These are phyloP conservation scores for Timema podura DNA, from an alignment of 2,888 invertebrate genomes.

Conservation along the genomic window DNA sequence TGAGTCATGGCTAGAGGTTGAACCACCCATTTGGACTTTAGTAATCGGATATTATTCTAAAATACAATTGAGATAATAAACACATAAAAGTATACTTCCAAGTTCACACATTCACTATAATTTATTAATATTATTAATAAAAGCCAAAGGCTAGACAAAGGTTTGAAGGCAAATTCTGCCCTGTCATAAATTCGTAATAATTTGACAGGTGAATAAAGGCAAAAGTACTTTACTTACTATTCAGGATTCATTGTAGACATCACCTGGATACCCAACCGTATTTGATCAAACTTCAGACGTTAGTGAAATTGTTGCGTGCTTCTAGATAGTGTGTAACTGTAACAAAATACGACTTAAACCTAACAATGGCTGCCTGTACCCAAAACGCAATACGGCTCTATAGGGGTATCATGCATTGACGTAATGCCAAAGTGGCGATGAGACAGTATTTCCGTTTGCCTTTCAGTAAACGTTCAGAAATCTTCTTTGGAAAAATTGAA, in stretches of 20 bases:
- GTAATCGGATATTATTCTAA: no score
- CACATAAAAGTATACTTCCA: no score
- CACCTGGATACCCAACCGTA: constrained; percentile 20
- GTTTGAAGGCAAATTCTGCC: no score
- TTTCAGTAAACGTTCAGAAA: no score
- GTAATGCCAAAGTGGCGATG: constrained; percentile 35
- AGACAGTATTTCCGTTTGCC: no score
- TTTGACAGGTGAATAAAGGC: neutral
- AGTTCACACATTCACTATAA: no score
- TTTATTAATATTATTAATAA: no score
- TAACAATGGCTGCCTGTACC: constrained; percentile 32
- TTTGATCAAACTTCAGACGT: no score
- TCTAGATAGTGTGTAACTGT: neutral
- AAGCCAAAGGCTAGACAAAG: no score
- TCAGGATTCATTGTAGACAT: constrained; percentile 67
- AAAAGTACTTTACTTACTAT: constrained; percentile 64
- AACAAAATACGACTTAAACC: constrained; percentile 19
- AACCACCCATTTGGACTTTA: constrained; percentile 14
- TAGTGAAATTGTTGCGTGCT: no score
- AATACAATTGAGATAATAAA: no score
- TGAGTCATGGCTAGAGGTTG: constrained; percentile 18
- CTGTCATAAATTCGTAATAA: neutral
- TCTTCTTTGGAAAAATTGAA: no score
- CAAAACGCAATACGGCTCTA: constrained; percentile 30
- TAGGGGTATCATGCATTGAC: constrained; percentile 33